A percentile compares a stretch with the other conserved stretches of the same genome.
These are phyloP conservation scores for Drosophila pallidifrons DNA, from an alignment of 1,140 invertebrate species.

Conservation along the genomic window DNA sequence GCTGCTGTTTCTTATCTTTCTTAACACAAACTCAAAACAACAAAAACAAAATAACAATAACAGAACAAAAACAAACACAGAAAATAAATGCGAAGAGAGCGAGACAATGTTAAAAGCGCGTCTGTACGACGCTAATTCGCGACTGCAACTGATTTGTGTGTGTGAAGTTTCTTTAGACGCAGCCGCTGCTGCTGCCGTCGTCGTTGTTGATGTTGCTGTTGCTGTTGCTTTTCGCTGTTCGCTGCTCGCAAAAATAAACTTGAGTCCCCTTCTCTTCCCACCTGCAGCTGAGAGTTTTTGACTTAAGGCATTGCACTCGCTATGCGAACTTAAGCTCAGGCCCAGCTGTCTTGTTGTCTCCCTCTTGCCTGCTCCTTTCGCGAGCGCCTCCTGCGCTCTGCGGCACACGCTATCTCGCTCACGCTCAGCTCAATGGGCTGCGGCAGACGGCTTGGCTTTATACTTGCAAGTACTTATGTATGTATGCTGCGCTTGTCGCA, in stretches of 20 bases:
- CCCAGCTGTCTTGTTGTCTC: constrained; percentile 3
- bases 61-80: background rate
- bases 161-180: constrained; percentile 42
- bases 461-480: constrained; percentile 12
- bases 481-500: too few relatives aligned
- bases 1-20: background rate
- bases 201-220: constrained; percentile 23
- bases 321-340: constrained; percentile 9
- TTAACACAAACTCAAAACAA: constrained; percentile 3
- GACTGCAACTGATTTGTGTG: constrained; percentile 76
- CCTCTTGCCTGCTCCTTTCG: constrained; percentile 7
- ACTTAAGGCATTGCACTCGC: constrained; percentile 38
- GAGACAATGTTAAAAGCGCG: constrained; percentile 49
- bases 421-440: background rate
- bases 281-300: constrained; percentile 17
- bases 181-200: constrained; percentile 33
- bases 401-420: background rate
- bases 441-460: constrained; percentile 20
- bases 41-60: background rate
- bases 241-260: constrained; percentile 37
- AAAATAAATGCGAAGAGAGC: constrained; percentile 10
- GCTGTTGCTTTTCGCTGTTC: constrained; percentile 20
- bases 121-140: constrained; percentile 77
- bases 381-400: background rate
- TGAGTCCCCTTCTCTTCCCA: background rate